Conservation (phyloP, 2,113 vertebrate species). For the Catharus bicknelli region DNA sequence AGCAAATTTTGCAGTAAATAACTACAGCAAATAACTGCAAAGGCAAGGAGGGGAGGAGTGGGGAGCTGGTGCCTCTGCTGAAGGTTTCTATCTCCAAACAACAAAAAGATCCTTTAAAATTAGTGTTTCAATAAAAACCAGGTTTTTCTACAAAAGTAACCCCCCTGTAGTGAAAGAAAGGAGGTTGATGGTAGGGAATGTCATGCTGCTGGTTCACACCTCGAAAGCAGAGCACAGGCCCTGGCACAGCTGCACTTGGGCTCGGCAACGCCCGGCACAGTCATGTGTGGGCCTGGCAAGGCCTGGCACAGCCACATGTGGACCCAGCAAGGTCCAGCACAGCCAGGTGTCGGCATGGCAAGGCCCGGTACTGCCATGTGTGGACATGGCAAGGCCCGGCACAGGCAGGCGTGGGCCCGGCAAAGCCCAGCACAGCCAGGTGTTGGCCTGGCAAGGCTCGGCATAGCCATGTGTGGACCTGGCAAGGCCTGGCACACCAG, state of each 20-base stretch:
- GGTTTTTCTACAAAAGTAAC: not conserved
- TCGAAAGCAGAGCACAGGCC: not conserved
- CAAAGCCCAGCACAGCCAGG: not conserved
- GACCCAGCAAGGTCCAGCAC: not conserved
- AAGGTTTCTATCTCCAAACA: not conserved
- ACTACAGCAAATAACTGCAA: conserved; percentile 10
- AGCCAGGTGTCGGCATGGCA: too few relatives aligned
- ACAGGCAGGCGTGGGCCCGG: accelerated
- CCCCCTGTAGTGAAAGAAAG: not conserved
- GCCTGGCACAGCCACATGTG: too few relatives aligned
- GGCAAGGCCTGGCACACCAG: too few relatives aligned
- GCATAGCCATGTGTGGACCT: too few relatives aligned
- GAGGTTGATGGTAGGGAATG: not conserved
- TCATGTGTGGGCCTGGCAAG: too few relatives aligned
- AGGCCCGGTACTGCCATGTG: too few relatives aligned
- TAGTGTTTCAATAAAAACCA: accelerated
- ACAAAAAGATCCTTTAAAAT: not conserved
- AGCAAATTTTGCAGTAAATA: conserved; percentile 50
- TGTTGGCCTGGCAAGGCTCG: too few relatives aligned
- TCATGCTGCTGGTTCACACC: not conserved
- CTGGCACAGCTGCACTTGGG: not conserved
- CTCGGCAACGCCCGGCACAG: not conserved
- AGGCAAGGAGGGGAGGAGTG: not conserved
- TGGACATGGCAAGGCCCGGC: not conserved
- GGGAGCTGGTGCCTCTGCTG: not conserved